Evolutionary conservation across 2,888 invertebrate species (phyloP).

Genomic region (Strigamia transsilvanica): DNA sequence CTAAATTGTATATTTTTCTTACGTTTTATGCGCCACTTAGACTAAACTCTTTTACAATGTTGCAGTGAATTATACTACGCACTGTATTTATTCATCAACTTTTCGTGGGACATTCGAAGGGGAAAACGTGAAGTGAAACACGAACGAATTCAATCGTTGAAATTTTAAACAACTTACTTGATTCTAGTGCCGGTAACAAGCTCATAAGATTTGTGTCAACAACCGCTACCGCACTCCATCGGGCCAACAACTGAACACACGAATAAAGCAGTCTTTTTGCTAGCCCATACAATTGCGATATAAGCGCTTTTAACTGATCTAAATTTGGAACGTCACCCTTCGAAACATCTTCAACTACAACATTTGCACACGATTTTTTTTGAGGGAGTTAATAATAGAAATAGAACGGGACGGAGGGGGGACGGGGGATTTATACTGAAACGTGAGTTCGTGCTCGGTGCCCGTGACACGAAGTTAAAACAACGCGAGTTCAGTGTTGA

Average conservation of each 20-base stretch:
- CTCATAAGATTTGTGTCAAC: background rate
- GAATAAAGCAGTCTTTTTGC: background rate
- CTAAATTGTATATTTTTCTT: background rate
- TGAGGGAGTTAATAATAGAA: constrained; percentile 13
- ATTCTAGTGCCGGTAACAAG: background rate
- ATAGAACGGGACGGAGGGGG: no score
- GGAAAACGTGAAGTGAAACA: no score
- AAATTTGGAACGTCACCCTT: constrained; percentile 32
- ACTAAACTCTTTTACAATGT: no score
- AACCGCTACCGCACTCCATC: background rate
- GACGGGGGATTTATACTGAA: no score
- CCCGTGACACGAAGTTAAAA: no score
- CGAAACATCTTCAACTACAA: background rate
- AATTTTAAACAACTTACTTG: constrained; percentile 2
- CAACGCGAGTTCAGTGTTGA: no score
- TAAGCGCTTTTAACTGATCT: background rate
- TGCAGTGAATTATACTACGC: no score
- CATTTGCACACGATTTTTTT: background rate
- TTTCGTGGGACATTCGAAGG: no score
- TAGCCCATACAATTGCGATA: background rate
- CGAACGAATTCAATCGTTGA: background rate
- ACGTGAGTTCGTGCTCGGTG: no score
- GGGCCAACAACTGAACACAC: background rate
- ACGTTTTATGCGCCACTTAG: background rate
- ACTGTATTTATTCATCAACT: no score